phyloP scores from a whole-genome alignment of 2,888 invertebrate genomes.

The Brachyopa scutellaris region DNA sequence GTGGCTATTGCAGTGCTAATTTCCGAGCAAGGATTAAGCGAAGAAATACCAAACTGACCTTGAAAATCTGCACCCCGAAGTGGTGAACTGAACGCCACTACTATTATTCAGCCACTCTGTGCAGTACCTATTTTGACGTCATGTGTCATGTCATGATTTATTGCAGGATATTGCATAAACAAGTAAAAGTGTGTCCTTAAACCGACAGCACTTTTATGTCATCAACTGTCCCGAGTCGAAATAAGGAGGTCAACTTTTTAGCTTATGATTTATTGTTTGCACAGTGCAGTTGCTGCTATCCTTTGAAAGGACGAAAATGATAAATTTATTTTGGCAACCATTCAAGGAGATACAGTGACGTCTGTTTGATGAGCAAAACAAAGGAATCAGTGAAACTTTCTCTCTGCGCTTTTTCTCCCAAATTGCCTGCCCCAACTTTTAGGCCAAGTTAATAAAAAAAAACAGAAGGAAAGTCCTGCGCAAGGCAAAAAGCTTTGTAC shows the following conservation, averaged over 20 bases:
- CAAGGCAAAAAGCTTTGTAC: slow-evolving; percentile 63
- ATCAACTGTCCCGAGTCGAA: slow-evolving; percentile 21
- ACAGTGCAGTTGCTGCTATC: too few species aligned
- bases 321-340: background rate
- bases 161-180: slow-evolving; percentile 29
- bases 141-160: slow-evolving; percentile 23
- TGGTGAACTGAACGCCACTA: slow-evolving; percentile 17
- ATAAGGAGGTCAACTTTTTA: too few species aligned
- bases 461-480: slow-evolving; percentile 69
- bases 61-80: slow-evolving; percentile 34
- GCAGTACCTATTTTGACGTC: slow-evolving; percentile 56
- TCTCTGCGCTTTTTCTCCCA: background rate
- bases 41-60: slow-evolving; percentile 50
- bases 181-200: slow-evolving; percentile 29
- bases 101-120: slow-evolving; percentile 14
- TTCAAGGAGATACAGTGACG: slow-evolving; percentile 4
- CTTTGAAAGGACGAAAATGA: background rate
- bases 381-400: background rate
- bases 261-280: too few species aligned
- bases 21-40: background rate
- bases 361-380: background rate
- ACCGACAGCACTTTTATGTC: background rate
- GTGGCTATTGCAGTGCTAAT: slow-evolving; percentile 12
- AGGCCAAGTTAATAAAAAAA: slow-evolving; percentile 21
- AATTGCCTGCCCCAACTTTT: slow-evolving; percentile 51